phyloP scores from a whole-genome alignment of 2,797 vertebrate species.

The Orestias chungarensis region DNA sequence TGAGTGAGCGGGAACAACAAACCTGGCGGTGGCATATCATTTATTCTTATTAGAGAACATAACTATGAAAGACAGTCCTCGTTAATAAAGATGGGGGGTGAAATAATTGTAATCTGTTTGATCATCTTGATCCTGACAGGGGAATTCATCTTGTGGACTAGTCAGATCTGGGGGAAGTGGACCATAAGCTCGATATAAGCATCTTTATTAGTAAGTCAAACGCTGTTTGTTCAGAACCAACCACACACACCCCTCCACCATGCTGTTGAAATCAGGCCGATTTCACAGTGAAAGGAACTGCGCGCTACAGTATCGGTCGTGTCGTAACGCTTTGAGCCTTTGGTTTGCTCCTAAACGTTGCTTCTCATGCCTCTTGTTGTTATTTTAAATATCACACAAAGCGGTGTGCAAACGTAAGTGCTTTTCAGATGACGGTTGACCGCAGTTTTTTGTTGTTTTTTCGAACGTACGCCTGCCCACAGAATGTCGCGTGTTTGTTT shows the following conservation, averaged over 20 bases:
- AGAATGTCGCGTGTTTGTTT: constrained; percentile 38
- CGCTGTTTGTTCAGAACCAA: constrained; percentile 51
- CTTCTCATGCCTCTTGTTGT: constrained; percentile 15
- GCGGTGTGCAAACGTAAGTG: background rate
- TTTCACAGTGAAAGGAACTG: constrained; percentile 42
- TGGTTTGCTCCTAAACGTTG: constrained; percentile 4
- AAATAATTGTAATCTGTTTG: constrained; percentile 90
- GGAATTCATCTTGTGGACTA: constrained; percentile 85
- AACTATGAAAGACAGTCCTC: constrained; percentile 86
- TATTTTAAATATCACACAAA: background rate
- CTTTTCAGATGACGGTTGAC: constrained; percentile 4
- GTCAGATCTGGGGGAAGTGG: constrained; percentile 82
- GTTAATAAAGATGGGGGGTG: constrained; percentile 85
- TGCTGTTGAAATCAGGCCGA: constrained; percentile 25
- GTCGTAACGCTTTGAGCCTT: constrained; percentile 22
- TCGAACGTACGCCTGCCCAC: background rate
- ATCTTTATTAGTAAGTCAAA: constrained; percentile 82
- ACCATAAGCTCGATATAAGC: constrained; percentile 85
- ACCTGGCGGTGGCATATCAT: constrained; percentile 82
- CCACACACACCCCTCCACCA: constrained; percentile 9
- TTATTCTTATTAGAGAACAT: constrained; percentile 85
- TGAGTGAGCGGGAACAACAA: constrained; percentile 77
- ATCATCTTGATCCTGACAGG: constrained; percentile 86
- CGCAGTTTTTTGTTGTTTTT: background rate
- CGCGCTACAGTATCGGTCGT: constrained; percentile 17